Base-by-base conservation (phyloP, 2,888 invertebrate genomes). In the Chrysodeixis includens region DNA sequence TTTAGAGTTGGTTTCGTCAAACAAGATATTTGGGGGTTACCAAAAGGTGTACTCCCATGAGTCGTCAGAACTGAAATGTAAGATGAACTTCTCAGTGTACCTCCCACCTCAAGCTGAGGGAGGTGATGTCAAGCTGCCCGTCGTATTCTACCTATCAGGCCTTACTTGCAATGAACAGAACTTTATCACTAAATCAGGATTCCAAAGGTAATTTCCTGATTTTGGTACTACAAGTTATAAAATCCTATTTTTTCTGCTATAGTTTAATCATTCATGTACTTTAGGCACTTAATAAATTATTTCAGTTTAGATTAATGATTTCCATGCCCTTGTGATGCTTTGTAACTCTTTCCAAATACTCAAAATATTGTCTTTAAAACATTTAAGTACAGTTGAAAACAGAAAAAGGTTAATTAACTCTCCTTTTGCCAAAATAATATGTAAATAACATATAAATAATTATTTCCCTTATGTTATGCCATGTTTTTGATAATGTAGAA, bases 121-220 rank as follows among this genome's bases (percentile, higher is more conserved):
- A 60, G 95, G 96, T 2, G 96, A 96, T 83, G 92, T 92, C 16
- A 95, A 95, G 81, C 92, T 98, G 35, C 98, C 99, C 1, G 98
- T 98, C 0, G 95, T 99, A 12, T 99, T 98, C 89, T 99, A 97
- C 96, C 95, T 99, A 0, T 99, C 99, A 46, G 99, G 99, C 0
- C 95, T 99, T 32, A 98, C 98, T 0, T 99, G 99, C 90, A 98
- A 97, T 12, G 99, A 99, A 90, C 97, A 98, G 85, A 99, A 99
- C 94, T 99, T 99, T 86, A 97, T 99, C 73, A 97, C 97, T 58
- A 99, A 99, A 93, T 97, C 99, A 54, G 99, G 99, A n/a, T 97
- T 98, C 71, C 99, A 99, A 94, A 96, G 96, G 93, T 96, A 87
- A 73, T 16, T 57, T n/a, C n/a, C n/a, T 16, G 26, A 51, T 26